A percentile compares a stretch with the other conserved stretches of the same genome.
Conservation (phyloP, 2,113 vertebrate species). For the Phyllostomus hastatus region DNA sequence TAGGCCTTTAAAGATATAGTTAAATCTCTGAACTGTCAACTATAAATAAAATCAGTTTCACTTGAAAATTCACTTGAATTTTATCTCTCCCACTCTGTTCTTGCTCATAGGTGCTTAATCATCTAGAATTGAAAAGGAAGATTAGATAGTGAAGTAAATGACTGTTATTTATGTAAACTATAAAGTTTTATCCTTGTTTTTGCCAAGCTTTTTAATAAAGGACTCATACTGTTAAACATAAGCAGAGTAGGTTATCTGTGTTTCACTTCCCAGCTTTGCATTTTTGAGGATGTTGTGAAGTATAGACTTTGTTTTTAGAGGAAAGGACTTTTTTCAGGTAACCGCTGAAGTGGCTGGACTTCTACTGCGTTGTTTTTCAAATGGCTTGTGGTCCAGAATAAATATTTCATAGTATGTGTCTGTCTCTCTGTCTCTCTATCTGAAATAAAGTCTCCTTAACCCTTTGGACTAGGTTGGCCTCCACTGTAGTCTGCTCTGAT, state of each 20-base stretch:
- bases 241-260: neutral
- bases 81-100: neutral
- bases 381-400: neutral
- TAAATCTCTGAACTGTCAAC: neutral
- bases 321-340: neutral
- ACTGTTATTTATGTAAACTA: neutral
- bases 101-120: neutral
- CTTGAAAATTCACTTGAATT: neutral
- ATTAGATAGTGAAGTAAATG: neutral
- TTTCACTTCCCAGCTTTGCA: neutral
- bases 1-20: neutral
- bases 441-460: neutral
- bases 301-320: neutral
- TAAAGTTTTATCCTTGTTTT: neutral
- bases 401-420: neutral
- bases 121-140: conserved; percentile 22
- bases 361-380: neutral
- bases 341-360: neutral
- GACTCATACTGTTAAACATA: neutral
- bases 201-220: neutral
- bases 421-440: neutral
- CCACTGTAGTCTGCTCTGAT: neutral
- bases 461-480: neutral
- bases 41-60: conserved; percentile 15
- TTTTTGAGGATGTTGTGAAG: neutral